Evolutionary conservation across 2,113 vertebrate genomes (phyloP).

Genomic region (Phycodurus eques): DNA sequence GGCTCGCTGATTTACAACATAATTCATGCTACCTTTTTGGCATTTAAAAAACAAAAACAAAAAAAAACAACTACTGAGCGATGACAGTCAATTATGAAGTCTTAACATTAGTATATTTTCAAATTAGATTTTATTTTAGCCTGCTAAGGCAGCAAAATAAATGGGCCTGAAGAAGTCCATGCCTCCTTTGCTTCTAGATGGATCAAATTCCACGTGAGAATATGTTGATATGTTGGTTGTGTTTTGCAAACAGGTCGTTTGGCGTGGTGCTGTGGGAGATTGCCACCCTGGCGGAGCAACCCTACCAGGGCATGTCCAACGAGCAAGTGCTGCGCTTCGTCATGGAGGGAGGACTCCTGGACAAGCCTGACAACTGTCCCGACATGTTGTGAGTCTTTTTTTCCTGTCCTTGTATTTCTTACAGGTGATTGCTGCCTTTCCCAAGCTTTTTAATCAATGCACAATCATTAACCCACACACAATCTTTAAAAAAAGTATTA

Average conservation of each 20-base stretch:
- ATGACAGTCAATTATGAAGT: too few relatives aligned
- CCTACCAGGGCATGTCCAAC: slow-evolving; percentile 98
- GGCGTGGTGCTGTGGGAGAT: slow-evolving; percentile 98
- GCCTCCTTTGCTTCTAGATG: background rate
- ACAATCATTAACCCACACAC: background rate
- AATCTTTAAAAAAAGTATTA: background rate
- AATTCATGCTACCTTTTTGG: too few relatives aligned
- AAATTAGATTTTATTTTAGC: too few relatives aligned
- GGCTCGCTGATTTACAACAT: too few relatives aligned
- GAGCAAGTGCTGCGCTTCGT: slow-evolving; percentile 98
- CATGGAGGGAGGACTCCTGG: slow-evolving; percentile 97
- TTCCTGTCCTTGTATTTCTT: background rate
- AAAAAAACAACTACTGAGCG: too few relatives aligned
- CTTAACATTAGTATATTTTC: too few relatives aligned
- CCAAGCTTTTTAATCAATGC: background rate
- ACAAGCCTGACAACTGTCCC: slow-evolving; percentile 95
- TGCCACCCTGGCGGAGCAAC: slow-evolving; percentile 91
- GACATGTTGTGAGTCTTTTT: slow-evolving; percentile 88
- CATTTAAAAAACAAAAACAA: too few relatives aligned
- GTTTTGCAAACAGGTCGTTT: slow-evolving; percentile 81
- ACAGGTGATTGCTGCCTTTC: background rate
- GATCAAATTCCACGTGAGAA: background rate
- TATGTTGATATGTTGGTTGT: too few relatives aligned
- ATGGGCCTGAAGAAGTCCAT: background rate
- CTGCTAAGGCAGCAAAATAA: background rate